Evolutionary conservation across 1,140 invertebrate genomes (phyloP).

Genomic region (Dinothrombium tinctorium): DNA sequence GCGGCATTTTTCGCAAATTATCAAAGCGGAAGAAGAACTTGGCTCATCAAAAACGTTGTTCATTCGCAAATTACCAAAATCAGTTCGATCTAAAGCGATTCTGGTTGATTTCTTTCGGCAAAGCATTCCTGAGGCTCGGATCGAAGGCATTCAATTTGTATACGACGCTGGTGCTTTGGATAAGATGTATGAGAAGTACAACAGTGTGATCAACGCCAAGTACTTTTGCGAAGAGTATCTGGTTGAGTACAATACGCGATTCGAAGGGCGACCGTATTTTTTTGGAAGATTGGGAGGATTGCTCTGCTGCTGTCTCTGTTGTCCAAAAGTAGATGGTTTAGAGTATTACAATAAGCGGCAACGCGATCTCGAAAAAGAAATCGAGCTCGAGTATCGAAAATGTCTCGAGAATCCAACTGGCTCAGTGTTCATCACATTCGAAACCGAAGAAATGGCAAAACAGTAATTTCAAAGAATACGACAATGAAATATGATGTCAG

Average conservation of each 20-base stretch:
- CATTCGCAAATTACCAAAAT: constrained; percentile 8
- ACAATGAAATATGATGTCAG: too few species aligned
- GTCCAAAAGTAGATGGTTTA: constrained; percentile 42
- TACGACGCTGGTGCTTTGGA: constrained; percentile 8
- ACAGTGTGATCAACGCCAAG: constrained; percentile 11
- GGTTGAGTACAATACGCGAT: background rate
- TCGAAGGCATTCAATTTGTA: constrained; percentile 12
- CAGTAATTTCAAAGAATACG: background rate
- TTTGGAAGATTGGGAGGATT: constrained; percentile 3
- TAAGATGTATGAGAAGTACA: constrained; percentile 1
- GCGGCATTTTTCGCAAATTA: constrained; percentile 11
- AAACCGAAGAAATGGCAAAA: too few species aligned
- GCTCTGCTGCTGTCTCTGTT: constrained; percentile 20
- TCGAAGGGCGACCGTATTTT: constrained; percentile 1
- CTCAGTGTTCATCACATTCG: constrained; percentile 67
- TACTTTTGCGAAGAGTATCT: constrained; percentile 8
- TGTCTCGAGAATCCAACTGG: constrained; percentile 56
- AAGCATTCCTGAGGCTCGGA: constrained; percentile 6
- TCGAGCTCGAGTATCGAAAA: constrained; percentile 44
- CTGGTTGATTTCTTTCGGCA: constrained; percentile 6
- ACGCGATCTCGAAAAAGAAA: constrained; percentile 37
- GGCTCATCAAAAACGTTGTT: constrained; percentile 8
- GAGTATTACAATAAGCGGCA: constrained; percentile 70
- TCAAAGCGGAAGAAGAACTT: constrained; percentile 12
- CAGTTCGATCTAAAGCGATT: constrained; percentile 2